Evolutionary conservation across 2,113 vertebrate genomes (phyloP), one percentile per base, ranked within the genome.

Genomic region (Planiliza haematocheilus): DNA sequence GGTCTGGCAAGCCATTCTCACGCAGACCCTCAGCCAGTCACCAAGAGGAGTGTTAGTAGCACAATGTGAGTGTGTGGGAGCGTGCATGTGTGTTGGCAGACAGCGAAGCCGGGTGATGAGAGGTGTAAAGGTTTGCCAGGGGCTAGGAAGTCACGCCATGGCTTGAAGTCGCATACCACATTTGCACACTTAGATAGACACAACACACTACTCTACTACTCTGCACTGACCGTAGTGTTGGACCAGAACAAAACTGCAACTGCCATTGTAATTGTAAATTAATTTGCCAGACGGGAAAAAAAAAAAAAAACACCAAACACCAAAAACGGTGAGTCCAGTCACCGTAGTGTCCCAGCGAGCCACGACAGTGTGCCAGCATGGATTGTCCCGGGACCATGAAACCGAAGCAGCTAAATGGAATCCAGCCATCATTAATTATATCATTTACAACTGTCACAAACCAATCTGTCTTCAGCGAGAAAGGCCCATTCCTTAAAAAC

Each of bases 1-100:
- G 90, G 93, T 90, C 94, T 96, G 88, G 93, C 88, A 92, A 91
- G 84, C 92, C 91, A 93, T 94, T 86, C 91, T 91, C 91, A 93
- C 93, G 86, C 88, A 85, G 48, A 8, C 86, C 82, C 77, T 86
- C 89, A 90, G 90, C 91, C 88, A 92, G 86, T 94, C 91, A 91
- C 87, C 52, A 69, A 88, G 83, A 72, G 71, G 82, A 82, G 76
- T 89, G 83, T 86, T 91, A 86, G 88, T 88, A 72, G 91, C 91
- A 89, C 69, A 49, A 46, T 79, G 59, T 67, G 17, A 16, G 56
- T 65, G 58, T 56, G 73, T 48, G 38, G 73, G 65, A 56, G 24
- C 24, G 64, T 79, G 52, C 62, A 34, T 39, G 37, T 58, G 53
- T 78, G 74, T 83, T 83, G 88, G 82, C 79, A 76, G 49, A 79